These are phyloP conservation scores for Drosophila subsilvestris DNA, from an alignment of 2,888 invertebrate genomes.

Conservation along the genomic window DNA sequence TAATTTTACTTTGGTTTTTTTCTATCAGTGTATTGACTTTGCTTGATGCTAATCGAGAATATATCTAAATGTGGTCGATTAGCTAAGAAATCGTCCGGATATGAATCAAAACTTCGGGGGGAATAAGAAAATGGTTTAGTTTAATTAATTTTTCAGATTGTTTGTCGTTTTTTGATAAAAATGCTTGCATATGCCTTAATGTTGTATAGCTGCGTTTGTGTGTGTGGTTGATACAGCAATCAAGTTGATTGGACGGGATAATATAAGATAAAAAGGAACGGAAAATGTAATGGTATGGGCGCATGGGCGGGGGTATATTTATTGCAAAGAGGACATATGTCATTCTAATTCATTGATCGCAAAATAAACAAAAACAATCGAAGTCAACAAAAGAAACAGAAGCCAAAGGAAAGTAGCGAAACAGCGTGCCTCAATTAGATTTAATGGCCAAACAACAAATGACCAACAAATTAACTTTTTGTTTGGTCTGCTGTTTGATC, in stretches of 20 bases:
- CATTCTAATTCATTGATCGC: slow-evolving; percentile 61
- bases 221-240: slow-evolving; percentile 29
- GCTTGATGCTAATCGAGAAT: no score
- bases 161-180: background rate
- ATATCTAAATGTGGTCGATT: background rate
- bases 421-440: slow-evolving; percentile 69
- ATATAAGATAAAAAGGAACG: slow-evolving; percentile 16
- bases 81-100: background rate
- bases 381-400: slow-evolving; percentile 30
- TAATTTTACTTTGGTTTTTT: no score
- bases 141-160: background rate
- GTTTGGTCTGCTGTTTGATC: slow-evolving; percentile 71
- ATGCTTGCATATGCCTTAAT: background rate
- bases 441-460: slow-evolving; percentile 78
- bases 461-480: slow-evolving; percentile 80
- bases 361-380: slow-evolving; percentile 55
- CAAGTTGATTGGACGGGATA: background rate
- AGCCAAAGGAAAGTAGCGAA: slow-evolving; percentile 10
- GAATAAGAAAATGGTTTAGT: background rate
- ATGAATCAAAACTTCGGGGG: background rate
- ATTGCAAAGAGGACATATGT: slow-evolving; percentile 62
- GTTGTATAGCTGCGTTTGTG: background rate
- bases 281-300: slow-evolving; percentile 1
- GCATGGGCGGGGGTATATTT: slow-evolving; percentile 19
- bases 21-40: no score